These are phyloP conservation scores for Boleophthalmus pectinirostris DNA, from an alignment of 2,113 vertebrate genomes.

Conservation along the genomic window DNA sequence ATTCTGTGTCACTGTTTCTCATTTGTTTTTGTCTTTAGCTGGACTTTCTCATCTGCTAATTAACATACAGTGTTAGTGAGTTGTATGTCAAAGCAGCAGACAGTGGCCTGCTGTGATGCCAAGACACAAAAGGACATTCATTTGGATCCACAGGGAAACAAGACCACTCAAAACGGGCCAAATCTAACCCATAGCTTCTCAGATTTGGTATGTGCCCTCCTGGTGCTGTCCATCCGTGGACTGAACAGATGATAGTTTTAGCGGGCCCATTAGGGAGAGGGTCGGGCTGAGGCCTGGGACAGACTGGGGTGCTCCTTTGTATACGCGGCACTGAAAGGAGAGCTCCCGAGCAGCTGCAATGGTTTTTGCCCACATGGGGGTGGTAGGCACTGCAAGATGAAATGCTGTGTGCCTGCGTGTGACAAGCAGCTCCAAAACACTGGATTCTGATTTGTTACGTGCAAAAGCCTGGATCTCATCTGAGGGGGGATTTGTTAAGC, in stretches of 20 bases:
- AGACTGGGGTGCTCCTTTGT: conserved; percentile 76
- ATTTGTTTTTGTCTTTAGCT: neutral
- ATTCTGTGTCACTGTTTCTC: neutral
- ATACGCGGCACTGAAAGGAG: conserved; percentile 70
- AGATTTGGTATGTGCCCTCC: conserved; percentile 57
- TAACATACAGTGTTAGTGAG: conserved; percentile 26
- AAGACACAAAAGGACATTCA: conserved; percentile 61
- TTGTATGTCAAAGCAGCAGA: conserved; percentile 26
- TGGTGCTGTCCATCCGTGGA: conserved; percentile 46
- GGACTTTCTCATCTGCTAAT: conserved; percentile 10
- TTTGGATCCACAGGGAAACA: conserved; percentile 48
- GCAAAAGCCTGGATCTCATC: conserved; percentile 31
- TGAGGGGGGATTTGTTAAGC: conserved; percentile 45
- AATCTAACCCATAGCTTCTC: conserved; percentile 37
- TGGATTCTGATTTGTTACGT: conserved; percentile 47
- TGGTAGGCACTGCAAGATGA: conserved; percentile 89
- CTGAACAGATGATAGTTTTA: conserved; percentile 62
- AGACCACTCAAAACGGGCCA: conserved; percentile 18
- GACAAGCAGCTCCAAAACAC: conserved; percentile 52
- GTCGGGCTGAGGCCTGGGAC: conserved; percentile 50
- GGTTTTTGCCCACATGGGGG: conserved; percentile 96
- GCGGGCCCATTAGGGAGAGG: conserved; percentile 54
- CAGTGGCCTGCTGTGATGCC: conserved; percentile 45
- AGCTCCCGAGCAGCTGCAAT: conserved; percentile 82
- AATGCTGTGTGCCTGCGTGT: conserved; percentile 53